Evolutionary conservation across 2,113 vertebrate genomes (phyloP).

Genomic region (Xiphias gladius): DNA sequence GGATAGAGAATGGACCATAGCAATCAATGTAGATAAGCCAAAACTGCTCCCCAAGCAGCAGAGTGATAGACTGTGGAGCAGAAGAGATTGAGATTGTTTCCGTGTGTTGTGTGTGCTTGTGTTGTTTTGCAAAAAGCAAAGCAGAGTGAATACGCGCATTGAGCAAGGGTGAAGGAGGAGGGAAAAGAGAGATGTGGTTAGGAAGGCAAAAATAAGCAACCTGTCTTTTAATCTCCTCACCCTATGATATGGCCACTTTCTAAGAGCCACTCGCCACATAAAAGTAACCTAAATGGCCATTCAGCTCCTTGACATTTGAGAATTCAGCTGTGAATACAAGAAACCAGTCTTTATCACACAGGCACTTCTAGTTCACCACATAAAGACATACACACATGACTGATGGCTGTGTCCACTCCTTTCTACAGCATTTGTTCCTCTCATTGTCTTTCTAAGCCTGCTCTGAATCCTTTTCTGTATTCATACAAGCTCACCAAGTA

Average conservation of each 20-base stretch:
- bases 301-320: background rate
- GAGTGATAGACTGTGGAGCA: slow-evolving; percentile 66
- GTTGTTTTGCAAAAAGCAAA: slow-evolving; percentile 45
- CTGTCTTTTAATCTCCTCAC: slow-evolving; percentile 45
- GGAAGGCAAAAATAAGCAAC: slow-evolving; percentile 40
- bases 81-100: slow-evolving; percentile 50
- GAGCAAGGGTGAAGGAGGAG: background rate
- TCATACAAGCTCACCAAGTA: slow-evolving; percentile 49
- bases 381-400: slow-evolving; percentile 10
- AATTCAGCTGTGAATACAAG: slow-evolving; percentile 9
- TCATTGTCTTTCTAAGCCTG: slow-evolving; percentile 42
- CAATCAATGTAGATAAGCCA: slow-evolving; percentile 81
- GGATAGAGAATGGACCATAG: slow-evolving; percentile 73
- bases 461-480: slow-evolving; percentile 48
- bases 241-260: slow-evolving; percentile 17
- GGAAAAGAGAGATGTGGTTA: slow-evolving; percentile 21
- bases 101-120: slow-evolving; percentile 19
- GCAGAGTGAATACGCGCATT: slow-evolving; percentile 7
- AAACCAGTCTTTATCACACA: slow-evolving; percentile 28
- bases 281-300: slow-evolving; percentile 15
- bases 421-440: slow-evolving; percentile 25
- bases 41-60: slow-evolving; percentile 67
- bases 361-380: background rate
- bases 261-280: slow-evolving; percentile 10
- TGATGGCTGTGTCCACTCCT: slow-evolving; percentile 28